Base-by-base conservation (phyloP, 2,113 vertebrate genomes). In the Cyrtonyx montezumae region DNA sequence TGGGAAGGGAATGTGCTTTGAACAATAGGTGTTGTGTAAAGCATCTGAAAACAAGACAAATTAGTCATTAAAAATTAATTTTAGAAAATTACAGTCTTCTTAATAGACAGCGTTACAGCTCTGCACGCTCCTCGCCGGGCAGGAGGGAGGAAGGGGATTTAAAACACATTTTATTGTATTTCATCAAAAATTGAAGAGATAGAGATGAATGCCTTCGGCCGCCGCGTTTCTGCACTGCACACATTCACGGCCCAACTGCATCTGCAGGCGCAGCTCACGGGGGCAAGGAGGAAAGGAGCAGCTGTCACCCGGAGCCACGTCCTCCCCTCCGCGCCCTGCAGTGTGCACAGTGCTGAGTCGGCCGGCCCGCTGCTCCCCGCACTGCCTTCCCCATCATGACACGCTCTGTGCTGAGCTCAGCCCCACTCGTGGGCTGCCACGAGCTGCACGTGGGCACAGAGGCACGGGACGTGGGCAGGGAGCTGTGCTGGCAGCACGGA, bases 31-130 rank as follows among this genome's bases (percentile, higher is more conserved):
- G 87, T 75, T 96, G 76, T 73, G 84, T 16, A 74, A 90, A 94
- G 94, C 71, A 88, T 42, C 70, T 40, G 58, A 91, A 96, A 96
- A 90, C 74, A 91, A 79, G 92, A 96, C 77, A 93, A 94, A 94
- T 94, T 84, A 93, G 79, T 79, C 67, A 95, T 97, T 96, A 96
- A 96, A 95, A 95, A 95, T 90, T 96, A 96, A 96, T 96, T 95
- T 86, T 55, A 56, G 91, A 73, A 96, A 96, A 97, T 96, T 96
- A 91, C 51, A 79, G 59, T 63, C 87, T 87, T 65, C 77, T 73
- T 96, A 96, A 96, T 70, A 91, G 84, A 65, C 0, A 2, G 25
- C 1, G 8, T 61, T 28, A 19, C 6, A n/a, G 73, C 79, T 91
- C 82, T 62, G 42, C 74, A 22, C 0, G 6, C 43, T 77, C 66